Evolutionary conservation across 2,888 invertebrate genomes (phyloP).

Genomic region (Drosophila ezoana): DNA sequence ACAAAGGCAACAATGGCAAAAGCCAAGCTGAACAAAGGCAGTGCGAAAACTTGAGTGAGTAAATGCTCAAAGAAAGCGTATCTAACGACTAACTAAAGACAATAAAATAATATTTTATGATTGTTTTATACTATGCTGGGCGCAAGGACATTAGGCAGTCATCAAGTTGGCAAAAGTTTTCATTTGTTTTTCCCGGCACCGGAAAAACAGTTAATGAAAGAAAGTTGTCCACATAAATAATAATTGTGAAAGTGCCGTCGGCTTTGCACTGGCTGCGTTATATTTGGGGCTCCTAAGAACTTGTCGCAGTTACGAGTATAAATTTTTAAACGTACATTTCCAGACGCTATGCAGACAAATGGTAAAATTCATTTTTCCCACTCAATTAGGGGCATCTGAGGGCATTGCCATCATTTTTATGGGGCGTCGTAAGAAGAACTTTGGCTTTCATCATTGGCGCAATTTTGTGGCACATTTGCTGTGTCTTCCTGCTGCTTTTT

Average conservation of each 20-base stretch:
- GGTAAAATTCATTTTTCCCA: constrained; percentile 15
- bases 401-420: constrained; percentile 32
- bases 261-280: neutral
- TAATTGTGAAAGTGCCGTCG: constrained; percentile 23
- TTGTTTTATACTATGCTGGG: constrained; percentile 45
- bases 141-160: constrained; percentile 53
- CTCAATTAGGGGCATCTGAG: constrained; percentile 38
- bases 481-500: constrained; percentile 4
- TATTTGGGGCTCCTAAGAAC: neutral
- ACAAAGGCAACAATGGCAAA: constrained; percentile 43
- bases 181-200: neutral
- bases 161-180: constrained; percentile 42
- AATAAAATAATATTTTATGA: constrained; percentile 64
- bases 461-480: constrained; percentile 53
- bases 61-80: constrained; percentile 7
- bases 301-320: constrained; percentile 12
- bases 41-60: constrained; percentile 8
- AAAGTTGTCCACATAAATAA: constrained; percentile 28
- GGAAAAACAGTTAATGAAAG: constrained; percentile 26
- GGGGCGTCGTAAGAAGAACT: constrained; percentile 23
- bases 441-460: constrained; percentile 51
- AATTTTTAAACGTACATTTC: constrained; percentile 16
- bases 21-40: constrained; percentile 39
- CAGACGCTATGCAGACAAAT: constrained; percentile 35
- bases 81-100: constrained; percentile 21